Evolutionary conservation across 2,888 invertebrate species (phyloP), one percentile per base, ranked within the genome.

Genomic region (Aleiodes alternator): DNA sequence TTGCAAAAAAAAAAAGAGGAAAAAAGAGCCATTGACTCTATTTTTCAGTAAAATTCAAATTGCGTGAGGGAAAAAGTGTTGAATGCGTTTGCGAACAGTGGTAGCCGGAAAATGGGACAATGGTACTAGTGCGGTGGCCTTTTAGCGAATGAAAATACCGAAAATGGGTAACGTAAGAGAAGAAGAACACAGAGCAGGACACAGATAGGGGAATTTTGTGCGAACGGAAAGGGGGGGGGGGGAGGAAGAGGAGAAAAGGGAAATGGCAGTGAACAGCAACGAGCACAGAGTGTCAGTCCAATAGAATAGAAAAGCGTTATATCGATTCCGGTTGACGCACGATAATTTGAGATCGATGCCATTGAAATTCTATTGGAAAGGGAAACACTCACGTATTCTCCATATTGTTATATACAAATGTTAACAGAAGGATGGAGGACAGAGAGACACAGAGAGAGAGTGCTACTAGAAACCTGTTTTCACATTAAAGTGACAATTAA

Each of bases 61-160:
- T 78, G 78, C 78, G 78, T 76, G 72, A 29, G 79, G 75, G 69
- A 76, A 80, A 81, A 80, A 79, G 75, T 76, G 51, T 51, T 64
- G 72, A 73, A 59, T 56, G 77, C 70, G 43, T 69, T 43, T 38
- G 43, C 48, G 64, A 64, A 64, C 64, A 64, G 38, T 48, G 48
- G 48, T 23, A 48, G 6, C 38, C 61, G 51, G 61, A 73, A 71
- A 75, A 79, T 71, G 77, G 77, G 31, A 74, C 76, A 83, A 80
- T 69, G 70, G 78, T 69, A 76, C 75, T 78, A 74, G 71, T 43
- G 34, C 31, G 51, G 77, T 79, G 76, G 78, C 78, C 76, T 78
- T 82, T 82, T 78, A 75, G 73, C 78, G 59, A 71, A 79, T 78
- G 80, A 76, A 77, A 76, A 76, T 57, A 69, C 69, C 59, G 48